Base-by-base conservation (phyloP, 2,797 vertebrate species). In the Microctenopoma stevenorrisi region DNA sequence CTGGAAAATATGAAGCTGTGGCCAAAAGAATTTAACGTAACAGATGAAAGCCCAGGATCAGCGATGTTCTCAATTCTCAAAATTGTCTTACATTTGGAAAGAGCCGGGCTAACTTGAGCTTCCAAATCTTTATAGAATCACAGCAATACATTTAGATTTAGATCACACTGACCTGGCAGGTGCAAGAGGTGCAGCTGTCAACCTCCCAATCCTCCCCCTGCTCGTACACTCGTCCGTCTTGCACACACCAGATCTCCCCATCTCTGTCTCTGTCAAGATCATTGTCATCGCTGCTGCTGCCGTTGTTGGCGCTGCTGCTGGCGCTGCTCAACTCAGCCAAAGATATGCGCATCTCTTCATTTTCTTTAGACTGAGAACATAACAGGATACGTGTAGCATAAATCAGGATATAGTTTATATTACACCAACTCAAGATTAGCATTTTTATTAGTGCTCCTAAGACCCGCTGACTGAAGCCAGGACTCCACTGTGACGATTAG, bases 151-250 rank as follows among this genome's bases (percentile, higher is more conserved):
- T 35, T 35, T 35, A 35, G 33, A 35, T 49, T 52, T 78, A 74
- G 35, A 61, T 22, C 22, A 7, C 22, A 57, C 88, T 88, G 78
- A 98, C 97, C 95, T 94, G 92, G 83, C 98, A 99, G 55, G 92
- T 91, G 28, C 98, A 99, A 38, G 94, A 94, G 35, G 97, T 98
- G 62, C 98, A 99, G 92, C 96, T 98, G 89, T 99, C 98, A 70
- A 96, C 94, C 49, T 97, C 94, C 98, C 98, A 99, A 22, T 96
- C 92, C 49, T 97, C 96, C 10, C 95, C 95, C 37, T 96, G 94
- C 42, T 93, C 91, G 55, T 97, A 98, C 78, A 96, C 84, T 15
- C 97, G 95, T 15, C 97, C 96, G 16, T 98, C 97, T 82, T 98
- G 97, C 95, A 96, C 93, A 66, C 98, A 99, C 77, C 95, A 94